These are phyloP conservation scores for Drosophila algonquin DNA, from an alignment of 2,888 invertebrate genomes.

Conservation along the genomic window DNA sequence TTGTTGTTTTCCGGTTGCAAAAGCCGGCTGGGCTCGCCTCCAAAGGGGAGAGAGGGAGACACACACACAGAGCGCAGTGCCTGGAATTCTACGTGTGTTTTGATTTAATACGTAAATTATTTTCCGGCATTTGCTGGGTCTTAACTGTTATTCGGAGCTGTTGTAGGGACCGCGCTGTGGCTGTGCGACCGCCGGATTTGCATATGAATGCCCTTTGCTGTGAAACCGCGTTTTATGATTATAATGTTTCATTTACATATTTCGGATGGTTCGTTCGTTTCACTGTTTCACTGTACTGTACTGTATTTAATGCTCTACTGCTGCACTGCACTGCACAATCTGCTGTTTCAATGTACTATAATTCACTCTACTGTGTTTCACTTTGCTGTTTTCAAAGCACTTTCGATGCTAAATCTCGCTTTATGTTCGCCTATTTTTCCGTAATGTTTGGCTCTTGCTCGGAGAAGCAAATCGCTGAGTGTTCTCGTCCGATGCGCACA, in stretches of 20 bases:
- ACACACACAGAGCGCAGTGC: not conserved
- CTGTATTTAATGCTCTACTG: not conserved
- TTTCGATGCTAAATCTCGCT: constrained; percentile 1
- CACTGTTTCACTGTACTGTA: constrained; percentile 31
- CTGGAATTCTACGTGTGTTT: constrained; percentile 54
- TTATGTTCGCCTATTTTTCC: constrained; percentile 30
- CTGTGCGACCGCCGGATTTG: constrained; percentile 58
- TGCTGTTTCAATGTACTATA: constrained; percentile 12
- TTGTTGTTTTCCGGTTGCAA: constrained; percentile 26
- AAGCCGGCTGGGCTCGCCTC: constrained; percentile 29
- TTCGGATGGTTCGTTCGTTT: constrained; percentile 2
- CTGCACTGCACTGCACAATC: too few species aligned
- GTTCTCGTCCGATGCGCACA: constrained; percentile 53
- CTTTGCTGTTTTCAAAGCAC: constrained; percentile 10
- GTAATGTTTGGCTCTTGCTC: constrained; percentile 46
- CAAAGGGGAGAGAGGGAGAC: not conserved
- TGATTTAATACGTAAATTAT: constrained; percentile 75
- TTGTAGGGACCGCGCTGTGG: not conserved
- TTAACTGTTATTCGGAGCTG: not conserved
- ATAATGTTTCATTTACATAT: constrained; percentile 36
- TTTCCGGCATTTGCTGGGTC: constrained; percentile 45
- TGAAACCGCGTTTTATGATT: constrained; percentile 62
- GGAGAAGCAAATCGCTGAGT: constrained; percentile 8
- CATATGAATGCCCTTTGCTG: constrained; percentile 56
- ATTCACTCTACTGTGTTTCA: constrained; percentile 22